Evolutionary conservation across 2,113 vertebrate genomes (phyloP).

Genomic region (Hymenochirus boettgeri): DNA sequence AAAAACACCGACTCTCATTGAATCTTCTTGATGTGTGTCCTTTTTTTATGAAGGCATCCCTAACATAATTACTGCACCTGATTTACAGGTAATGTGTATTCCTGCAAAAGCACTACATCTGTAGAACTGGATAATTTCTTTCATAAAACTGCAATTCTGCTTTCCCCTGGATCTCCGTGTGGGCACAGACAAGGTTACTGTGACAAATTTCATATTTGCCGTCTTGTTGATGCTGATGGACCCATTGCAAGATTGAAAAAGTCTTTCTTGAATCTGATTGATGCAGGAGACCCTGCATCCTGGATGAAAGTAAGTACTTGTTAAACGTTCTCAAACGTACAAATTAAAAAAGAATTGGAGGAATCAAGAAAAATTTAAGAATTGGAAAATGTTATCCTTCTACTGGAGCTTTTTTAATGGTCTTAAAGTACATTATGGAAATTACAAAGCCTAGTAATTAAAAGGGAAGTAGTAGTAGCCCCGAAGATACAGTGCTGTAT

Average conservation of each 20-base stretch:
- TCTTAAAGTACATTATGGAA: too few relatives aligned
- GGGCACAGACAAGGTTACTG: conserved; percentile 63
- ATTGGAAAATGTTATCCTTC: too few relatives aligned
- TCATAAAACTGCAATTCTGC: conserved; percentile 50
- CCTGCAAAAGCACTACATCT: conserved; percentile 65
- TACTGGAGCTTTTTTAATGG: too few relatives aligned
- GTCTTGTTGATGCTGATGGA: conserved; percentile 62
- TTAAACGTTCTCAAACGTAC: too few relatives aligned
- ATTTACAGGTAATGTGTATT: conserved; percentile 52
- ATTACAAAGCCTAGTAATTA: too few relatives aligned
- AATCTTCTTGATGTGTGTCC: too few relatives aligned
- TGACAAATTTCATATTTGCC: conserved; percentile 66
- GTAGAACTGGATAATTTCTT: conserved; percentile 51
- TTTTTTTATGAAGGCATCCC: too few relatives aligned
- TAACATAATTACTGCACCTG: not conserved
- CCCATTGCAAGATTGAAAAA: conserved; percentile 69
- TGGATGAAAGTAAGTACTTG: conserved; percentile 68
- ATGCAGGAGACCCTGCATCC: conserved; percentile 57
- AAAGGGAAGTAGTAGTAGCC: too few relatives aligned
- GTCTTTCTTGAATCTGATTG: conserved; percentile 58
- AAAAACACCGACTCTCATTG: too few relatives aligned
- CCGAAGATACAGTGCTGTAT: too few relatives aligned
- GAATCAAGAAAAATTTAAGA: too few relatives aligned
- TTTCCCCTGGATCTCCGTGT: conserved; percentile 61
- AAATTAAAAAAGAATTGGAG: too few relatives aligned